phyloP scores from a whole-genome alignment of 2,113 vertebrate genomes.

The Cyphomyrus discorhynchus region DNA sequence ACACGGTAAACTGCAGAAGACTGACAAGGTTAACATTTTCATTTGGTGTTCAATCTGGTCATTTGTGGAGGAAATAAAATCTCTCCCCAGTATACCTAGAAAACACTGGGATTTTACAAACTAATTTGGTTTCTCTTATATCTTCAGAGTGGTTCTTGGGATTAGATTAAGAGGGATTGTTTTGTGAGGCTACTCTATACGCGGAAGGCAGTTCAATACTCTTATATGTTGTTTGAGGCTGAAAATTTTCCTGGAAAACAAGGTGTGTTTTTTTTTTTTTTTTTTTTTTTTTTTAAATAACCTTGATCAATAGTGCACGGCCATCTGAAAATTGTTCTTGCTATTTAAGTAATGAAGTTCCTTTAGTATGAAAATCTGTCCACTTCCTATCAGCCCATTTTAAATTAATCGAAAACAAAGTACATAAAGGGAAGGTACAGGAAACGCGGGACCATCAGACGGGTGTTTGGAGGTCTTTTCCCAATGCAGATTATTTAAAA shows the following conservation, averaged over 20 bases:
- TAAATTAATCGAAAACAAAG: background rate
- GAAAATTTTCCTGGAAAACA: background rate
- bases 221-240: background rate
- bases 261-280: background rate
- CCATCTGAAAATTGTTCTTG: background rate
- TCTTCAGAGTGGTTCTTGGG: background rate
- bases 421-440: background rate
- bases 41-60: background rate
- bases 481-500: background rate
- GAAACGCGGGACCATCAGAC: background rate
- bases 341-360: background rate
- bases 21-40: background rate
- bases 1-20: background rate
- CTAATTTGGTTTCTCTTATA: background rate
- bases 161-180: background rate
- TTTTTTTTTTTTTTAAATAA: background rate
- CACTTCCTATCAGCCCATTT: background rate
- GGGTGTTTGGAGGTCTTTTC: background rate
- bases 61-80: background rate
- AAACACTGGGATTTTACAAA: background rate
- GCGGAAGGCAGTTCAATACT: background rate
- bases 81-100: background rate
- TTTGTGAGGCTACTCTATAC: background rate
- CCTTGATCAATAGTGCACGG: background rate
- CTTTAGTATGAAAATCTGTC: background rate